These are phyloP conservation scores for Contarinia nasturtii DNA, from an alignment of 1,140 invertebrate genomes.

Conservation along the genomic window DNA sequence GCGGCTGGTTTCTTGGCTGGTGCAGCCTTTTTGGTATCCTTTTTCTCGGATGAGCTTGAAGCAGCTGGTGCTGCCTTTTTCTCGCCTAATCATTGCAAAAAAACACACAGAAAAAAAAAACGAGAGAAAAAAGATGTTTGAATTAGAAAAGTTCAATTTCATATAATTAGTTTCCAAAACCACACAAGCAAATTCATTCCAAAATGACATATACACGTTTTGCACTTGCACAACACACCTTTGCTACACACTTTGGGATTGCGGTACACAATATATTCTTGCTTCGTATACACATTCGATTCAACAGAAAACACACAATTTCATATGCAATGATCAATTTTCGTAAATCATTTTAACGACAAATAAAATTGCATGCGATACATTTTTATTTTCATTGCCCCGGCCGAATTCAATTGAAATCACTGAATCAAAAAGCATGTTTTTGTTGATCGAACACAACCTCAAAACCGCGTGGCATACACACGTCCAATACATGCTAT, in stretches of 20 bases:
- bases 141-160: not conserved
- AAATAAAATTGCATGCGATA: conserved; percentile 8
- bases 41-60: conserved; percentile 11
- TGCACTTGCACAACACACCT: not conserved
- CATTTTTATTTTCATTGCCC: not conserved
- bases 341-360: not conserved
- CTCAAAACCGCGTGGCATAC: conserved; percentile 11
- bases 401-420: not conserved
- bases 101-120: not conserved
- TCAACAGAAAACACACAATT: too few relatives aligned
- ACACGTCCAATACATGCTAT: conserved; percentile 2
- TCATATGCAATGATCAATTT: too few relatives aligned
- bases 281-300: too few relatives aligned
- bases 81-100: not conserved
- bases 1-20: conserved; percentile 24
- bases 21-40: conserved; percentile 14
- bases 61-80: conserved; percentile 6
- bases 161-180: not conserved
- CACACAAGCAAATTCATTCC: not conserved
- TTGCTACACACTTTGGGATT: too few relatives aligned
- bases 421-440: not conserved
- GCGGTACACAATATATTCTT: too few relatives aligned
- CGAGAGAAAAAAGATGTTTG: not conserved
- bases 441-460: not conserved
- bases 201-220: not conserved